Base-by-base conservation (phyloP, 2,797 vertebrate species). In the Xenopus petersii region DNA sequence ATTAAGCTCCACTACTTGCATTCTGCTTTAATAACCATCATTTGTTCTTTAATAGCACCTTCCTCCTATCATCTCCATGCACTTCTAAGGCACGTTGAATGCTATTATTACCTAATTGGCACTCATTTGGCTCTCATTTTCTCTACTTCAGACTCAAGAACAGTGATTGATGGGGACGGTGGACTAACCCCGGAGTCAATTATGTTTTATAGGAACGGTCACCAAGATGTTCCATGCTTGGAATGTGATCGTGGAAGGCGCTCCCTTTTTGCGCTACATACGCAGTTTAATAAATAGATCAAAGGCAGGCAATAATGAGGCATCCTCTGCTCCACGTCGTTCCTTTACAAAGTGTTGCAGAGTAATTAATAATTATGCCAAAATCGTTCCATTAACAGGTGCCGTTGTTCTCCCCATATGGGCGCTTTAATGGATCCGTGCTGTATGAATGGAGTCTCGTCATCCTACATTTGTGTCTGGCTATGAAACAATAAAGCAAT, bases 91-190 rank as follows among this genome's bases (percentile, higher is more conserved):
- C 64, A 73, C 36, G 66, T 59, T n/a, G 65, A 68, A 70, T 55
- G 75, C 75, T 78, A 69, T 78, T 73, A 78, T 78, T 78, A 73
- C 65, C 71, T 78, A 73, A 78, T 78, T 78, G 75, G 21, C 13
- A 56, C 60, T 78, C 75, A 67, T 77, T 63, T 64, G 61, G 21
- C 56, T 54, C 64, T 67, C 64, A 59, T 73, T 73, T 77, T 64
- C 54, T 69, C 36, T 24, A 60, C 58, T 73, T 78, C 71, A 69
- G 12, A 73, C 65, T 66, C 60, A 56, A 66, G 51, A 64, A 62
- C 46, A 30, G 65, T 68, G 75, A 78, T 78, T 73, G 75, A 78
- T 78, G 13, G 16, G 75, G 59, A 59, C 51, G 60, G 66, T 56
- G 36, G 17, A 30, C 30, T 59, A 42, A 60, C 54, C 65, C 24